Evolutionary conservation across 2,888 invertebrate species (phyloP).

Genomic region (Chymomyza amoena): DNA sequence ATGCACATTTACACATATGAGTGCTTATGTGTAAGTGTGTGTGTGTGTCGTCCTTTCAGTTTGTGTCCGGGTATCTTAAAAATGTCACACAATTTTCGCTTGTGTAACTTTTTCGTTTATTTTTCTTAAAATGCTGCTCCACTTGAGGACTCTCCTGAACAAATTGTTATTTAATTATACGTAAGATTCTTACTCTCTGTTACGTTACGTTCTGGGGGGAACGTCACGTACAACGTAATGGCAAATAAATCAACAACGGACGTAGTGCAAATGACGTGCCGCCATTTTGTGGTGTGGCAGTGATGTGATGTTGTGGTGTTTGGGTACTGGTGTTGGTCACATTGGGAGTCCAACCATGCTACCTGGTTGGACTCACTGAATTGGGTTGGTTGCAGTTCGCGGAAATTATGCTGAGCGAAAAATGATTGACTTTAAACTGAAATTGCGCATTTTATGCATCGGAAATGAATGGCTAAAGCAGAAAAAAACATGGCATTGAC

Average conservation of each 20-base stretch:
- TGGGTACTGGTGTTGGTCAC: no score
- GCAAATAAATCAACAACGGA: conserved; percentile 56
- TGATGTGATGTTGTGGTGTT: conserved; percentile 20
- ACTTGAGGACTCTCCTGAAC: conserved; percentile 6
- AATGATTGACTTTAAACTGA: conserved; percentile 66
- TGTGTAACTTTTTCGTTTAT: conserved; percentile 35
- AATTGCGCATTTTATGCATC: conserved; percentile 21
- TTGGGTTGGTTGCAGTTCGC: not conserved
- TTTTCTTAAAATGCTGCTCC: no score
- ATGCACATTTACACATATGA: not conserved
- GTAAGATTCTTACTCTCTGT: conserved; percentile 25
- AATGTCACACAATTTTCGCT: conserved; percentile 30
- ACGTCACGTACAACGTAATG: conserved; percentile 45
- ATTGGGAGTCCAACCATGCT: not conserved
- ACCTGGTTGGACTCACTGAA: not conserved
- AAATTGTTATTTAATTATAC: conserved; percentile 59
- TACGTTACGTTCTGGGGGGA: not conserved
- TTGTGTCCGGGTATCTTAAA: not conserved
- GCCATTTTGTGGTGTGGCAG: conserved; percentile 13
- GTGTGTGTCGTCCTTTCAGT: no score
- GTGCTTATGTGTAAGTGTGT: not conserved
- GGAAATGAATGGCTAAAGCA: not conserved
- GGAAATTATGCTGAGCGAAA: conserved; percentile 26
- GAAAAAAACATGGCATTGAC: not conserved
- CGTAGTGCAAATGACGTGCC: conserved; percentile 39